phyloP scores from a whole-genome alignment of 2,888 invertebrate species.

The Callyntrura sp. region DNA sequence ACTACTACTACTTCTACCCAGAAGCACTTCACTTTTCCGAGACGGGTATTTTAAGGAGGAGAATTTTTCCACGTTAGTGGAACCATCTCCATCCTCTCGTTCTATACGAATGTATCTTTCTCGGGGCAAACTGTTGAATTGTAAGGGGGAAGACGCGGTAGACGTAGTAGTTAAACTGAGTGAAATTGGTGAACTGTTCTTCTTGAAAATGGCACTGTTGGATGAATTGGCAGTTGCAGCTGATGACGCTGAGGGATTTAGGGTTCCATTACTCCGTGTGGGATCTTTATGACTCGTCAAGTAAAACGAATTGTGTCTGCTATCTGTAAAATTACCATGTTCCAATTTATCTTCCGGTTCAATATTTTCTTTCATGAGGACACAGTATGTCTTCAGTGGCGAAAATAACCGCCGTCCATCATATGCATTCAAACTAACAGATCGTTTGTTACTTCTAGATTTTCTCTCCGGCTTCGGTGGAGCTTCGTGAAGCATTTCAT shows the following conservation, averaged over 20 bases:
- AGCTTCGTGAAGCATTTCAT: conserved; percentile 69
- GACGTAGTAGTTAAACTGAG: conserved; percentile 64
- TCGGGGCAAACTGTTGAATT: conserved; percentile 81
- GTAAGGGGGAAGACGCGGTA: conserved; percentile 52
- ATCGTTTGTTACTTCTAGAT: conserved; percentile 78
- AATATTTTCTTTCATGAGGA: conserved; percentile 82
- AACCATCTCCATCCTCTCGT: conserved; percentile 74
- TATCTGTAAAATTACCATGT: conserved; percentile 5
- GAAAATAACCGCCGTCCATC: conserved; percentile 82
- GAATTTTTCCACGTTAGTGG: conserved; percentile 59
- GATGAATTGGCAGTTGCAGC: neutral
- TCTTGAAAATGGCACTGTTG: conserved; percentile 69
- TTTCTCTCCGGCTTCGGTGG: conserved; percentile 83
- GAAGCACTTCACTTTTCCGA: conserved; percentile 51
- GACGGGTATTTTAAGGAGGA: conserved; percentile 69
- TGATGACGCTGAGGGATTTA: neutral
- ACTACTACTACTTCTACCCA: conserved; percentile 55
- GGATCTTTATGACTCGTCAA: conserved; percentile 27
- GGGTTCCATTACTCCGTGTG: neutral
- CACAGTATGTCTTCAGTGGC: conserved; percentile 82
- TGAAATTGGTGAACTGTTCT: conserved; percentile 69
- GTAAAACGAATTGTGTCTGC: neutral
- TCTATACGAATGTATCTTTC: conserved; percentile 80
- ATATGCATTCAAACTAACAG: conserved; percentile 83
- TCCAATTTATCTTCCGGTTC: conserved; percentile 71